Conservation (phyloP, 1,140 invertebrate genomes). For the Ips typographus region DNA sequence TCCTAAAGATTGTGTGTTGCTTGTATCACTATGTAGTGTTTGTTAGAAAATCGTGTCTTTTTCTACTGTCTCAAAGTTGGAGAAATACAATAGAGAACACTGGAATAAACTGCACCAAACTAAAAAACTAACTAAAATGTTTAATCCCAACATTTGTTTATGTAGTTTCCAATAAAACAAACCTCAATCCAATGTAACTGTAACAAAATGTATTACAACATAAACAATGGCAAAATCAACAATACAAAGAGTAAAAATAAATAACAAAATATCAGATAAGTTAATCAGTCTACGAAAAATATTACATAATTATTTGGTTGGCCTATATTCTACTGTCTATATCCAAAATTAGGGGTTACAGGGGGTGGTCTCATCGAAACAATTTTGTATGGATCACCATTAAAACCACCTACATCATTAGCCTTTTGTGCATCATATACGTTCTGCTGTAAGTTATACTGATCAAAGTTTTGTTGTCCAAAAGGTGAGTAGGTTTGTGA, state of each 20-base stretch:
- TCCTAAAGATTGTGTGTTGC: too few species aligned
- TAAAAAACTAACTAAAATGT: too few species aligned
- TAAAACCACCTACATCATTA: slow-evolving; percentile 1
- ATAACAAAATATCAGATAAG: slow-evolving; percentile 4
- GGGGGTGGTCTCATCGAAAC: slow-evolving; percentile 26
- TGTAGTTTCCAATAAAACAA: too few species aligned
- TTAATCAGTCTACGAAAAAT: background rate
- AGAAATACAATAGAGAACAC: too few species aligned
- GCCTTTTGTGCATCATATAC: background rate
- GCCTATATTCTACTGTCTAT: background rate
- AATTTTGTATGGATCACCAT: slow-evolving; percentile 16
- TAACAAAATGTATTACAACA: slow-evolving; percentile 1
- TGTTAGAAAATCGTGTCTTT: too few species aligned
- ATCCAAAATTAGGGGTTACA: slow-evolving; percentile 9
- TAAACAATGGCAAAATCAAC: background rate
- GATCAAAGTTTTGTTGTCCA: background rate
- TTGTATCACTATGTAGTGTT: too few species aligned
- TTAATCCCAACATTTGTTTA: too few species aligned
- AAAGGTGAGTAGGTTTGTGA: background rate
- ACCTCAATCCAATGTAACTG: too few species aligned
- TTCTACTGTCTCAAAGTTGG: too few species aligned
- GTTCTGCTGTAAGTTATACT: background rate
- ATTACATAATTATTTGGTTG: too few species aligned
- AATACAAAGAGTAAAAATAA: background rate
- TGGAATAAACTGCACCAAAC: too few species aligned